phyloP scores from a whole-genome alignment of 2,113 vertebrate species.

The Alligator sinensis region DNA sequence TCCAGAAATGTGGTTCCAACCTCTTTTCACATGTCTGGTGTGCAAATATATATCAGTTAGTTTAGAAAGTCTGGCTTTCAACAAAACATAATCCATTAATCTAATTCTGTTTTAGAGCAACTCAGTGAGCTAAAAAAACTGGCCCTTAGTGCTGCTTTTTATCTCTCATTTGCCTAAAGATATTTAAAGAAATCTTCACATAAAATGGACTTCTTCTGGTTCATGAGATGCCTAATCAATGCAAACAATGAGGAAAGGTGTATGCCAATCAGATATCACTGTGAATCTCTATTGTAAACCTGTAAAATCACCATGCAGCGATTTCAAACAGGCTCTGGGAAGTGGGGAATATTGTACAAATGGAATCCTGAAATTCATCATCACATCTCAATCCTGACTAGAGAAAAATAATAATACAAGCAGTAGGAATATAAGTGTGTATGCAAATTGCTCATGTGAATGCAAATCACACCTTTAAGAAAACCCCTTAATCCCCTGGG shows the following conservation, averaged over 20 bases:
- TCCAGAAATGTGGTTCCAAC: neutral
- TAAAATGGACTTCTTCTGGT: neutral
- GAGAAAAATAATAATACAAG: constrained; percentile 6
- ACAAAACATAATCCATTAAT: too few species aligned
- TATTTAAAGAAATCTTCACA: neutral
- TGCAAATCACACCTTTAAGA: neutral
- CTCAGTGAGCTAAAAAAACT: neutral
- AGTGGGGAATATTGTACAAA: constrained; percentile 5
- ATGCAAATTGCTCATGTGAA: neutral
- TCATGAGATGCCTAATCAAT: constrained; percentile 14
- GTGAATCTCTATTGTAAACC: neutral
- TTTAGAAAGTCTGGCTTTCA: neutral
- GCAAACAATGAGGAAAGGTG: constrained; percentile 13
- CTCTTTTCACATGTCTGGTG: neutral
- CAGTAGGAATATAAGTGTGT: neutral
- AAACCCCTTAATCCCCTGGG: neutral
- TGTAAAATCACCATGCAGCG: constrained; percentile 10
- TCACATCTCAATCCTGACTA: neutral
- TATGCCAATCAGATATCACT: constrained; percentile 10
- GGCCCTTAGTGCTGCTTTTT: neutral
- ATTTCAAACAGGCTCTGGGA: constrained; percentile 44
- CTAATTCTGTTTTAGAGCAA: too few species aligned
- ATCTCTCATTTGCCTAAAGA: neutral
- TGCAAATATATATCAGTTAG: neutral
- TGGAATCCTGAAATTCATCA: neutral